Percentiles rank a stretch among this genome's conserved stretches.
phyloP scores from a whole-genome alignment of 1,140 invertebrate species.

The Eulimnadia texana region DNA sequence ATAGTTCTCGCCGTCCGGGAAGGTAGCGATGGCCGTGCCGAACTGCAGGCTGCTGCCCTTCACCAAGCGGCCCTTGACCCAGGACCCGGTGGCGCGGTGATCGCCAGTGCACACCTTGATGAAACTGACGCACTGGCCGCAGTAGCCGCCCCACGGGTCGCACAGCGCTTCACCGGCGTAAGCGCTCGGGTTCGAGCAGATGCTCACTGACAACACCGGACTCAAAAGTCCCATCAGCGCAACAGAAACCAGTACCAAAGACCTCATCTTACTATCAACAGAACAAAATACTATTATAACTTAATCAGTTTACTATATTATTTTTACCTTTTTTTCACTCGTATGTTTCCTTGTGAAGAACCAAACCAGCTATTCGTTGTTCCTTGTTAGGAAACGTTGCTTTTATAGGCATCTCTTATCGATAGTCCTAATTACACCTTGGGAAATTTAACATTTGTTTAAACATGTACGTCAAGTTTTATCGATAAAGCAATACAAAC shows the following conservation, averaged over 20 bases:
- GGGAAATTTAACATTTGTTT: no score
- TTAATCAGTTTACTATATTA: neutral
- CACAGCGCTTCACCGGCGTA: neutral
- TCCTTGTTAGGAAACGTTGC: no score
- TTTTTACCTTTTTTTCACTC: neutral
- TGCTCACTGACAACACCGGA: neutral
- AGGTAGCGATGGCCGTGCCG: conserved; percentile 1
- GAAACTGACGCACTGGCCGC: conserved; percentile 3
- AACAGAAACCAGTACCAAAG: neutral
- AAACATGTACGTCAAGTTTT: no score
- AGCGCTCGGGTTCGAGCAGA: neutral
- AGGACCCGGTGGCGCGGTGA: neutral
- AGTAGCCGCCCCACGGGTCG: conserved; percentile 7
- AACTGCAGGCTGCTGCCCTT: neutral
- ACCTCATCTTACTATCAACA: neutral
- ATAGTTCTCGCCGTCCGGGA: neutral
- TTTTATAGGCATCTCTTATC: no score
- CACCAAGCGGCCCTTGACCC: neutral
- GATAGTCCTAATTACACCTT: no score
- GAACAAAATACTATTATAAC: neutral
- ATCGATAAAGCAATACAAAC: no score
- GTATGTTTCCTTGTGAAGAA: neutral
- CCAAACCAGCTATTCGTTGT: no score
- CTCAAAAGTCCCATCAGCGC: neutral
- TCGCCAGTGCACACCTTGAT: neutral